A percentile compares a stretch with the other conserved stretches of the same genome.
phyloP scores from a whole-genome alignment of 2,797 vertebrate genomes.

The Sebastes variabilis region DNA sequence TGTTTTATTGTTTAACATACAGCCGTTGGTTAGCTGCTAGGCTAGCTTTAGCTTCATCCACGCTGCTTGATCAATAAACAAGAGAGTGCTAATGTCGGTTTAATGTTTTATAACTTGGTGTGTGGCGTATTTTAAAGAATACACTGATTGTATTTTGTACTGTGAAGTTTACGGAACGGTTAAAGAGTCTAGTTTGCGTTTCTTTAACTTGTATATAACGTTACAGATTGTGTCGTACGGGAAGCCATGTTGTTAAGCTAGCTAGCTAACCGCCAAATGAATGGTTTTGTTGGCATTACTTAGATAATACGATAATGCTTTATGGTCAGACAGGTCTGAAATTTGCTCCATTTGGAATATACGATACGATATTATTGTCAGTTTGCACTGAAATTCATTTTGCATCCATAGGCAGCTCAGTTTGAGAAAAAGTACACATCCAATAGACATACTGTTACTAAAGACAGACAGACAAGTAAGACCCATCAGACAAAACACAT shows the following conservation, averaged over 20 bases:
- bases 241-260: conserved; percentile 48
- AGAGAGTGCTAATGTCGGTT: rapidly evolving
- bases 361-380: no score
- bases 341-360: no score
- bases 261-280: neutral
- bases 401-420: no score
- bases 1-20: no score
- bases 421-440: no score
- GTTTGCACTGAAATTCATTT: no score
- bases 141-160: rapidly evolving
- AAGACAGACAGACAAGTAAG: no score
- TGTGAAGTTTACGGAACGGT: rapidly evolving
- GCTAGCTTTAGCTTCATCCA: conserved; percentile 48
- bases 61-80: conserved; percentile 3
- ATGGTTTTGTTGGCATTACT: neutral
- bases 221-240: neutral
- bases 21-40: neutral
- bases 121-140: rapidly evolving
- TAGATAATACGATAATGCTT: rapidly evolving
- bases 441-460: no score
- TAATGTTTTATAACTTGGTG: rapidly evolving
- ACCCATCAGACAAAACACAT: no score
- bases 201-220: neutral
- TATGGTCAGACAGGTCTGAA: no score
- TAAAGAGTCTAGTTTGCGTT: rapidly evolving